phyloP scores from a whole-genome alignment of 2,113 vertebrate genomes.

The Istiophorus platypterus region DNA sequence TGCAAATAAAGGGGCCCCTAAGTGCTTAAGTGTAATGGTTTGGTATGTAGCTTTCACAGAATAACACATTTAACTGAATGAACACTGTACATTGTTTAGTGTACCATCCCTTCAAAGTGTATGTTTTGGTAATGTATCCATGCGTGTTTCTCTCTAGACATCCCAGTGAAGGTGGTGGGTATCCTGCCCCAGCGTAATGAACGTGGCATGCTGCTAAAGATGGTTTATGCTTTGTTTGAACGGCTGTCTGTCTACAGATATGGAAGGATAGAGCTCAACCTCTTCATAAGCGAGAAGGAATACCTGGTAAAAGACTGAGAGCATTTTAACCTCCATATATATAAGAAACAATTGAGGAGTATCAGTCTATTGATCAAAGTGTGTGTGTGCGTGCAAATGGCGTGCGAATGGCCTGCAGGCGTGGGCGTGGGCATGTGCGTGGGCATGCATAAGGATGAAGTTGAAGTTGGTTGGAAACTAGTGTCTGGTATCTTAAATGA shows the following conservation, averaged over 20 bases:
- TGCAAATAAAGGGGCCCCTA: not conserved
- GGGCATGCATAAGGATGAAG: not conserved
- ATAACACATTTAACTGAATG: not conserved
- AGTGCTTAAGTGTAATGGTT: not conserved
- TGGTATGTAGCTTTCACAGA: not conserved
- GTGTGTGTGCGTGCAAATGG: no score
- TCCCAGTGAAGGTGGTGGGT: slow-evolving; percentile 91
- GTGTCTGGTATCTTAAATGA: not conserved
- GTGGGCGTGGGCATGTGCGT: not conserved
- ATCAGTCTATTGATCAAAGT: not conserved
- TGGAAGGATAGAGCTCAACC: slow-evolving; percentile 91
- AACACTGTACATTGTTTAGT: not conserved
- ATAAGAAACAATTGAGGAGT: not conserved
- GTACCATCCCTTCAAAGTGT: not conserved
- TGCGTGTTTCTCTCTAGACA: slow-evolving; percentile 79
- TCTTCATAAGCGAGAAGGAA: slow-evolving; percentile 91
- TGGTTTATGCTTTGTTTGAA: slow-evolving; percentile 88
- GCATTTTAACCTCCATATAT: not conserved
- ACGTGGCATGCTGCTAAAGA: slow-evolving; percentile 87
- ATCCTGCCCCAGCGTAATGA: slow-evolving; percentile 85
- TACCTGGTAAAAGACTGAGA: slow-evolving; percentile 84
- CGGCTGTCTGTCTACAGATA: slow-evolving; percentile 89
- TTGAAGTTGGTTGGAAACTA: not conserved
- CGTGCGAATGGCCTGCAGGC: no score
- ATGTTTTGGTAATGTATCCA: slow-evolving; percentile 19